Conservation (phyloP, 23 tunicate species). For the Trididemnum miniatum region DNA sequence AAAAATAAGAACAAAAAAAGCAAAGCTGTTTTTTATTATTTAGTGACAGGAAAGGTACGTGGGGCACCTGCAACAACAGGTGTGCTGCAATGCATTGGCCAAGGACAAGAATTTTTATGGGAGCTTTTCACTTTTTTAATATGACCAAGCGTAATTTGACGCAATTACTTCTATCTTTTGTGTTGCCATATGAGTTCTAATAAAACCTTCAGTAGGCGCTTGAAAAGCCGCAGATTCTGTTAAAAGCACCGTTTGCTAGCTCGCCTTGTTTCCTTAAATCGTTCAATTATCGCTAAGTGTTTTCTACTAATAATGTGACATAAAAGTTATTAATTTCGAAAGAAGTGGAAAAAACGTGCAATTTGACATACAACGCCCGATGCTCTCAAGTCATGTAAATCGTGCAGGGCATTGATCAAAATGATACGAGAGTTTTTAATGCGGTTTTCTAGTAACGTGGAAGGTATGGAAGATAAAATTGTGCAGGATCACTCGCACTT, state of each 20-base stretch:
- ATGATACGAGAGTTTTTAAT: neutral
- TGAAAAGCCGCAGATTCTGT: no score
- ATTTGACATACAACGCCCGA: neutral
- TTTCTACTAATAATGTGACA: neutral
- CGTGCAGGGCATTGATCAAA: neutral
- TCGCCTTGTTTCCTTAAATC: no score
- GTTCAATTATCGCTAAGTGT: neutral
- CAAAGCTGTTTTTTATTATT: neutral
- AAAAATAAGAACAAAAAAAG: no score
- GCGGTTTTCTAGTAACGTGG: no score
- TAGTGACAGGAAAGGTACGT: neutral
- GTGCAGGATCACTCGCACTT: no score
- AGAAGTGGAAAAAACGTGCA: conserved; percentile 6
- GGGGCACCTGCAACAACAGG: neutral
- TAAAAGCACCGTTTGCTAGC: no score
- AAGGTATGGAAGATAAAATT: no score
- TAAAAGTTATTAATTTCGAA: neutral
- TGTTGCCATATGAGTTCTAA: no score
- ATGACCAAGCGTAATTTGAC: no score
- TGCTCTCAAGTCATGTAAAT: neutral
- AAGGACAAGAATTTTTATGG: neutral
- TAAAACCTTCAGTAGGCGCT: no score
- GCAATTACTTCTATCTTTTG: no score
- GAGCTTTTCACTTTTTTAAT: no score
- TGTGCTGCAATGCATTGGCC: neutral